Evolutionary conservation across 1,140 invertebrate genomes (phyloP).

Genomic region (Uloborus diversus): DNA sequence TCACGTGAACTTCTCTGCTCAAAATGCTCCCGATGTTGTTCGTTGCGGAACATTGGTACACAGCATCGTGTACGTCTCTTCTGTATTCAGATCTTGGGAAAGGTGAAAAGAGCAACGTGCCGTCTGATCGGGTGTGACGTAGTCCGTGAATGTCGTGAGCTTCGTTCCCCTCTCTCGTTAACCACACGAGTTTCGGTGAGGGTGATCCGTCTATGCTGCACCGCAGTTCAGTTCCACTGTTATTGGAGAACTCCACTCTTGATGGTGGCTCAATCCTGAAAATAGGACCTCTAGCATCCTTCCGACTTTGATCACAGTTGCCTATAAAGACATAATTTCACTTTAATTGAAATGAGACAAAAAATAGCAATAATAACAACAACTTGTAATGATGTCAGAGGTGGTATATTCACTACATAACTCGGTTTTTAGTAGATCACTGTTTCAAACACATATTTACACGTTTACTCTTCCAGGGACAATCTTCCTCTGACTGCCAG

Average conservation of each 20-base stretch:
- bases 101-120: constrained; percentile 63
- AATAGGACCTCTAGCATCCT: constrained; percentile 74
- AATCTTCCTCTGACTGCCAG: too few species aligned
- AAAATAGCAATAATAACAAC: too few species aligned
- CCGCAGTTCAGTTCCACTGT: constrained; percentile 88
- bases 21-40: constrained; percentile 80
- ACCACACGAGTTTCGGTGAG: constrained; percentile 87
- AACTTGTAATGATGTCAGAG: too few species aligned
- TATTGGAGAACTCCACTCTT: constrained; percentile 92
- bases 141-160: constrained; percentile 75
- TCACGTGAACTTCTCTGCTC: constrained; percentile 81
- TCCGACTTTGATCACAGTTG: neutral
- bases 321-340: neutral
- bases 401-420: too few species aligned
- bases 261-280: constrained; percentile 91
- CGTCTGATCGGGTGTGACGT: constrained; percentile 71
- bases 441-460: too few species aligned
- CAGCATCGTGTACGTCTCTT: constrained; percentile 69
- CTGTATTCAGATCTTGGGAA: constrained; percentile 64
- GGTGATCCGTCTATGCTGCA: constrained; percentile 90
- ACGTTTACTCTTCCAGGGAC: too few species aligned
- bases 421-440: too few species aligned
- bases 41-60: constrained; percentile 74
- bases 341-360: neutral
- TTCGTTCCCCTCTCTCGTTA: constrained; percentile 70